Percentiles rank a stretch among this genome's conserved stretches.
phyloP scores from a whole-genome alignment of 2,113 vertebrate genomes.

The Hylia prasina region DNA sequence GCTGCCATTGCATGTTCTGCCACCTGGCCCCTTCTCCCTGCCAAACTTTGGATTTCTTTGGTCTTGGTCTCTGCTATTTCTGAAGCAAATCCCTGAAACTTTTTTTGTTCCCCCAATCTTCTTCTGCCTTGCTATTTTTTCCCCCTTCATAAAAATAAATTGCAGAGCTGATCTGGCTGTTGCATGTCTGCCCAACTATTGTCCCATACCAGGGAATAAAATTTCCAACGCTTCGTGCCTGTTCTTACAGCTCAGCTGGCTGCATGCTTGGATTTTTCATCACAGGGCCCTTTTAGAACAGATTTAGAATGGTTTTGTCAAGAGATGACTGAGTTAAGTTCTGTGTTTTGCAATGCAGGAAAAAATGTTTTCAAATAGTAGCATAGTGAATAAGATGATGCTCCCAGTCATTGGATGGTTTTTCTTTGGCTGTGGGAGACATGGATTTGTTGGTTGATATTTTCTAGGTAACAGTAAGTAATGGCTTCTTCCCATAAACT shows the following conservation, averaged over 20 bases:
- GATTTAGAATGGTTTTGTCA: background rate
- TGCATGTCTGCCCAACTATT: background rate
- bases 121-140: background rate
- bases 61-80: background rate
- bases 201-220: background rate
- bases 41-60: background rate
- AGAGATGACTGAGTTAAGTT: background rate
- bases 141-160: background rate
- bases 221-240: background rate
- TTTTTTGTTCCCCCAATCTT: background rate
- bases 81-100: background rate
- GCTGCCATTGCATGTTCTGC: background rate
- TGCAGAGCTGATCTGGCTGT: background rate
- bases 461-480: conserved; percentile 26
- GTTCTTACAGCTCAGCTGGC: background rate
- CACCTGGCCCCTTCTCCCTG: background rate
- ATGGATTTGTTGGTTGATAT: background rate
- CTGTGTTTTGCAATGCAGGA: background rate
- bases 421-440: background rate
- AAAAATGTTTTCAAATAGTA: background rate
- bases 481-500: background rate
- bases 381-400: background rate
- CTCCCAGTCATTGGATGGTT: background rate
- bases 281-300: background rate
- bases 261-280: background rate